Evolutionary conservation across 2,797 vertebrate species (phyloP).

Genomic region (Pangasius larnaudii): DNA sequence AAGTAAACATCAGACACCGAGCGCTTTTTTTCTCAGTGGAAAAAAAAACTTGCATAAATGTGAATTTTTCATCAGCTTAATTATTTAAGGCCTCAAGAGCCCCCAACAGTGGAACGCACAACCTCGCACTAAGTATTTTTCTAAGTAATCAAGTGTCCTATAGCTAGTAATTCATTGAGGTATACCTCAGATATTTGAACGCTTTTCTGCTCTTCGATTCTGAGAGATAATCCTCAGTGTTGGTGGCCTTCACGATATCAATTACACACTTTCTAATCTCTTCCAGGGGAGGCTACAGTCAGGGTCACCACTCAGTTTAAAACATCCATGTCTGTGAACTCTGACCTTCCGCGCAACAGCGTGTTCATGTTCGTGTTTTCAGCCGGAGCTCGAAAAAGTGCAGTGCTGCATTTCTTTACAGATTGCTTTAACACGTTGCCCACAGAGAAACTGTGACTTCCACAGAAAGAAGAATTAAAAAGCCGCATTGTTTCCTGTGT

Average conservation of each 20-base stretch:
- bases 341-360: constrained; percentile 14
- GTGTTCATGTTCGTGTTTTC: constrained; percentile 5
- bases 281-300: constrained; percentile 25
- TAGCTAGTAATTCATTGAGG: background rate
- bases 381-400: background rate
- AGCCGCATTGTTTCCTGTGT: background rate
- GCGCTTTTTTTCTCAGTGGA: too few relatives aligned
- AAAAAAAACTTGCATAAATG: background rate
- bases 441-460: background rate
- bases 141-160: background rate
- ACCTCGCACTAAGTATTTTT: background rate
- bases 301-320: constrained; percentile 11
- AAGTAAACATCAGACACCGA: too few relatives aligned
- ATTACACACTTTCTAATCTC: constrained; percentile 23
- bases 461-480: background rate
- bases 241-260: constrained; percentile 23
- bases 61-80: background rate
- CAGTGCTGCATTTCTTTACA: background rate
- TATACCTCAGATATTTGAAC: background rate
- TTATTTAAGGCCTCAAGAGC: background rate
- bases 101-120: background rate
- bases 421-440: constrained; percentile 17
- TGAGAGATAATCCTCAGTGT: background rate
- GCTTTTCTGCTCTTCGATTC: background rate
- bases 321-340: constrained; percentile 29